Evolutionary conservation across 2,797 vertebrate species (phyloP), one percentile per base, ranked within the genome.

Genomic region (Aotus griseimembra): DNA sequence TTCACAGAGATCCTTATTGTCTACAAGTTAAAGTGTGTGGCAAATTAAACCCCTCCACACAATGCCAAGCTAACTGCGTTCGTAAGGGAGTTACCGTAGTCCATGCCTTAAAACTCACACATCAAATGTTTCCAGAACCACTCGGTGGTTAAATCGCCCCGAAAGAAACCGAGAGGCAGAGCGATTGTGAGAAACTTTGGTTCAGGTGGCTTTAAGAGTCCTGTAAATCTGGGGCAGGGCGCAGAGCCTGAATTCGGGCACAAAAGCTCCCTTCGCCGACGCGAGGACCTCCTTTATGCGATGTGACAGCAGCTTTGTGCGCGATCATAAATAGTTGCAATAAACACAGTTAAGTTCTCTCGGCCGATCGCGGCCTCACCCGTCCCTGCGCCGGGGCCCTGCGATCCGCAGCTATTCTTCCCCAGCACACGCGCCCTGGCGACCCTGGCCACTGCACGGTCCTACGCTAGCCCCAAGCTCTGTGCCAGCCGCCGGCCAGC

Each of bases 131-230:
- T 88, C 77, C 93, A 80, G 73, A 88, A 46, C 58, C 82, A 86
- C 85, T 58, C 3, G 80, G 92, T 70, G 75, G 39, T 67, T 80
- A 64, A 41, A 79, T 57, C 64, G 70, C 79, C 93, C 95, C 15
- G 92, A 70, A 95, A 67, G 48, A 72, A 80, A 33, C 28, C 44
- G 1, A 26, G 52, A 50, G 91, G 75, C 95, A 76, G 55, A 73
- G 81, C 57, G 26, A 46, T 24, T 5, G 81, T 75, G 73, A 87
- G 88, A 97, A 98, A 97, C 97, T 98, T 98, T 96, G 93, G 94
- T 92, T 90, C 84, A 10, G 84, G 75, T 77, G 93, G 36, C 41
- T 67, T 17, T 39, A n/a, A 89, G 93, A 75, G 46, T 79, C 92
- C 22, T 80, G 86, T 26, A 41, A 81, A 95, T 50, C 64, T 17